Percentiles rank a stretch among this genome's conserved stretches.
These are phyloP conservation scores for Epinephelus coioides DNA, from an alignment of 2,797 vertebrate genomes.

Conservation along the genomic window DNA sequence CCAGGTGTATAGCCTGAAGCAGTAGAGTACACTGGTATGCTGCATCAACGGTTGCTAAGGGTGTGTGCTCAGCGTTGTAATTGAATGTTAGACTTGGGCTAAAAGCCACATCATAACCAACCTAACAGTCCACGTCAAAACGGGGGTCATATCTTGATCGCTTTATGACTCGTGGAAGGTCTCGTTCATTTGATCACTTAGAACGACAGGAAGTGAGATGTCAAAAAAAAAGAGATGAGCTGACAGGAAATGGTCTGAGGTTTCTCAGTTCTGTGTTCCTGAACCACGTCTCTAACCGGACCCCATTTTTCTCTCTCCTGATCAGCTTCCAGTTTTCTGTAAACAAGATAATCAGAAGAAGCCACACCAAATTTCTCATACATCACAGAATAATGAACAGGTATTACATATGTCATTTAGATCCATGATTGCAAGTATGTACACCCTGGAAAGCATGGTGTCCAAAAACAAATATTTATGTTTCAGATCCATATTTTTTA, in stretches of 20 bases:
- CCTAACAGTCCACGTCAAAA: constrained; percentile 30
- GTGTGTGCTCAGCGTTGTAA: constrained; percentile 8
- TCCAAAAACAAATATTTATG: too few relatives aligned
- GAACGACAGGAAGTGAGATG: constrained; percentile 19
- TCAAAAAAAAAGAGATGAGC: constrained; percentile 9
- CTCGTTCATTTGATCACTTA: background rate
- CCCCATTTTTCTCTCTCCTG: background rate
- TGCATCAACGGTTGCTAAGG: background rate
- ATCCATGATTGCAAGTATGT: background rate
- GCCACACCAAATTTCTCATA: background rate
- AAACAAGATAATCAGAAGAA: too few relatives aligned
- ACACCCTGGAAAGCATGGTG: too few relatives aligned
- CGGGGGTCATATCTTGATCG: constrained; percentile 29
- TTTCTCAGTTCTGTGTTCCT: constrained; percentile 20
- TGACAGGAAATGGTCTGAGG: constrained; percentile 49
- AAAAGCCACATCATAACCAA: constrained; percentile 40
- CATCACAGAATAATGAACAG: too few relatives aligned
- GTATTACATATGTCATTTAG: background rate
- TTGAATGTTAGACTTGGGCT: background rate
- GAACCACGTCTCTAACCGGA: background rate
- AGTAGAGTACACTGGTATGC: background rate
- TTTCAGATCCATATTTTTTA: too few relatives aligned
- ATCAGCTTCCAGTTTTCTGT: background rate
- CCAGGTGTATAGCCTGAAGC: background rate
- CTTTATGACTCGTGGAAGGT: constrained; percentile 37